Evolutionary conservation across 2,797 vertebrate genomes (phyloP).

Genomic region (Chrysocyon brachyurus): DNA sequence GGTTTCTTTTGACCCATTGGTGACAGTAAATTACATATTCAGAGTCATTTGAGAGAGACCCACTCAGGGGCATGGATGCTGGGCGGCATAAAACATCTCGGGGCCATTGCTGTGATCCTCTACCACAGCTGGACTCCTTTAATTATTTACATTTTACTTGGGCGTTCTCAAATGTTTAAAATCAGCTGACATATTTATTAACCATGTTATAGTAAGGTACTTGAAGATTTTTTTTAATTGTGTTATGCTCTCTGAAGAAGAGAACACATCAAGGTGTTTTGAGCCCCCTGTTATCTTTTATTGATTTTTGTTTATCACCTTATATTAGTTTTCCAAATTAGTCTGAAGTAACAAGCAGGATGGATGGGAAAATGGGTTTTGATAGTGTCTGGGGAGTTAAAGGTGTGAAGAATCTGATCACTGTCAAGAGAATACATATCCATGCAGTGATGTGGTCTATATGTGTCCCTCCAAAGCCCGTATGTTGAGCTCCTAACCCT

Average conservation of each 20-base stretch:
- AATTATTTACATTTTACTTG: neutral
- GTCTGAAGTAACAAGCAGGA: neutral
- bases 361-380: neutral
- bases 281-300: neutral
- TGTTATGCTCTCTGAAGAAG: neutral
- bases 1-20: neutral
- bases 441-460: neutral
- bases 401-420: neutral
- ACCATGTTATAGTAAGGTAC: neutral
- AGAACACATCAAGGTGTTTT: neutral
- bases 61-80: neutral
- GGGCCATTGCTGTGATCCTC: fast-evolving
- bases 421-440: neutral
- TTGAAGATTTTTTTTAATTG: neutral
- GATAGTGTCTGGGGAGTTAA: neutral
- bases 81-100: neutral
- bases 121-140: neutral
- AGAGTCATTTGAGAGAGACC: neutral
- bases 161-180: neutral
- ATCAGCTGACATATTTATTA: neutral
- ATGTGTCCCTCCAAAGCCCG: neutral
- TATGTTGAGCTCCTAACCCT: neutral
- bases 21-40: neutral
- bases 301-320: neutral
- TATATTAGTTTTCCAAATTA: constrained; percentile 6